Evolutionary conservation across 2,888 invertebrate species (phyloP).

Genomic region (Eupeodes latifasciatus): DNA sequence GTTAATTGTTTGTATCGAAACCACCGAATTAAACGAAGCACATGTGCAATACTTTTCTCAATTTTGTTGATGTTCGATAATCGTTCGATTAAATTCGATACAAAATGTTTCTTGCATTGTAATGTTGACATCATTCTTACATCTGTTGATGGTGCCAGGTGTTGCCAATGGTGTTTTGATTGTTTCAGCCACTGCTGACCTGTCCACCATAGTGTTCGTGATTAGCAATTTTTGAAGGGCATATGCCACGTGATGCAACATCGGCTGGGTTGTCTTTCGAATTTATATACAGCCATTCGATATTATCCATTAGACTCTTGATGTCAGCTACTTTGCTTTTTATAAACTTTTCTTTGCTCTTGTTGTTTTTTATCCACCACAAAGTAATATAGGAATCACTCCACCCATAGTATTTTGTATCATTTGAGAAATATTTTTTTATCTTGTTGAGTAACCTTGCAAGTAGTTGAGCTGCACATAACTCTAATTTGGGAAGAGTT

Average conservation of each 20-base stretch:
- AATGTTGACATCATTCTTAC: neutral
- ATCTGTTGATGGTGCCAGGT: neutral
- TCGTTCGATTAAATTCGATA: too few species aligned
- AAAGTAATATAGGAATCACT: constrained; percentile 17
- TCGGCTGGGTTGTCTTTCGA: too few species aligned
- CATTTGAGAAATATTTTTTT: constrained; percentile 20
- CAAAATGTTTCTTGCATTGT: too few species aligned
- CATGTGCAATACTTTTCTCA: too few species aligned
- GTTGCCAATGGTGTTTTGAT: too few species aligned
- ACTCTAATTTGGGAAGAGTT: constrained; percentile 9
- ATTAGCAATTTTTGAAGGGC: neutral
- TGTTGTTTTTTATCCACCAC: constrained; percentile 23
- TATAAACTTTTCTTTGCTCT: constrained; percentile 20
- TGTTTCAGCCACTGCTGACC: constrained; percentile 3
- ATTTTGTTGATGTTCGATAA: too few species aligned
- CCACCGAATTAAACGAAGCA: too few species aligned
- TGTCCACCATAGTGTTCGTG: constrained; percentile 14
- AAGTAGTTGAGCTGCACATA: constrained; percentile 25
- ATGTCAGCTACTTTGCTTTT: constrained; percentile 9
- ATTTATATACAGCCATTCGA: too few species aligned
- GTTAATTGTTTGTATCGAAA: too few species aligned
- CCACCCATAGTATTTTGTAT: constrained; percentile 10
- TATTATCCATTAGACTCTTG: neutral
- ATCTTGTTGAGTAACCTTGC: constrained; percentile 4
- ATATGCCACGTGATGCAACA: too few species aligned